Base-by-base conservation (phyloP, 2,113 vertebrate genomes). In the Rhadina sibilatrix region DNA sequence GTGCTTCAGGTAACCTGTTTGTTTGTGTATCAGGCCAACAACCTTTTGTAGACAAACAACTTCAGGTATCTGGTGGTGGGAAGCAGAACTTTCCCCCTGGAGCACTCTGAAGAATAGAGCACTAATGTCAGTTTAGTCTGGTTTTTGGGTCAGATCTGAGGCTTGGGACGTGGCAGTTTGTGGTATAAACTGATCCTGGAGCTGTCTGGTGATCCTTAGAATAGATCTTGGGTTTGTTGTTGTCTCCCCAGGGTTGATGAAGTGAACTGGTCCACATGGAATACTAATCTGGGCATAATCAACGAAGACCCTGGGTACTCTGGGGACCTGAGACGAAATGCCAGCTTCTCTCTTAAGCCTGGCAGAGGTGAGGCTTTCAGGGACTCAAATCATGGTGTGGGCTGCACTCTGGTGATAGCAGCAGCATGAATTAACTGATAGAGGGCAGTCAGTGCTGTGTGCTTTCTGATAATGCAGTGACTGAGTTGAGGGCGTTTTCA, bases 211-310 rank as follows among this genome's bases (percentile, higher is more conserved):
- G 68, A 75, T 66, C 15, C 47, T 91, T 68, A 46, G 52, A 66
- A 12, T 28, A 69, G 28, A 15, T 44, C 11, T 3, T 33, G 40
- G 21, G 40, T 95, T 91, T 87, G 56, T 78, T 89, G 23, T 88
- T 95, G 56, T 89, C 65, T 96, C 74, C 69, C 10, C 96, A 99
- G 99, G 97, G 99, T 99, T 89, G 99, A 99, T 50, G 99, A 99
- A 95, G 98, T 99, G 91, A 99, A 99, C 98, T 99, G 99, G 99
- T 99, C 98, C 97, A 99, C 98, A 3, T 99, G 99, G 99, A 99
- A 99, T 97, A 98, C 97, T 59, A 98, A 99, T n/a, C 96, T 99
- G 96, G 97, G 98, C 66, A 99, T 99, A 97, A 99, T 99, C 97
- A 98, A 99, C 0, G 99, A 99, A 97, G 99, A 99, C 64, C 99